Base-by-base conservation (phyloP, 1,140 invertebrate species). In the Mylabris phalerata region DNA sequence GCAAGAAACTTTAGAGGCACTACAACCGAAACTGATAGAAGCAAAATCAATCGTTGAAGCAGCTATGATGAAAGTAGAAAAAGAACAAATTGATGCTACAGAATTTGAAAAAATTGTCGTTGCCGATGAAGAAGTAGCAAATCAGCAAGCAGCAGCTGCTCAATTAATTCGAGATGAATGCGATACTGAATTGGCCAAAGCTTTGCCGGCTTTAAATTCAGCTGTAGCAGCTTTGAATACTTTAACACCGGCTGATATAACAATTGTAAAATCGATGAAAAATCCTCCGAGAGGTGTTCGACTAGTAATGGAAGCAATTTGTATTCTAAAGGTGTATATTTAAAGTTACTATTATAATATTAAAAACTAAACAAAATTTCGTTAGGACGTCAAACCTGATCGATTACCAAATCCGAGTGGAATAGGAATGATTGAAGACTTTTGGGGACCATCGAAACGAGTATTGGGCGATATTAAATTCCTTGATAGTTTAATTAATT, bases 221-320 rank as follows among this genome's bases (percentile, higher is more conserved):
- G 87, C 87, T 2, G 77, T 86, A 55, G 82, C 80, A 42, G 94
- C 96, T 11, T 75, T 98, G 6, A 90, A 98, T 72, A 97, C 93
- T 0, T 77, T 98, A 3, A 98, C 97, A 74, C 93, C 93, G 11
- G 80, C 84, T 11, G 95, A 99, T 75, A 97, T 98, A 57, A 92
- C 92, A 9, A 77, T 95, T 41, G 91, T 98, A 0, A 98, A 98
- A 76, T 89, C 94, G 0, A 98, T 98, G 95, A 96, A 95, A 78
- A 96, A 95, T 79, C 96, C 96, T 7, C 96, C 96, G 5, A 84
- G 86, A 41, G 89, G 89, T 11, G 88, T 98, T 0, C 93, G 93
- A 72, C 71, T 98, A 50, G 95, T 95, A 1, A 93, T 98, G 89
- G 94, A 93, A 40, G 92, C 94, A 3, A 88, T 98, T 13, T 98